Conservation (phyloP, 53 echinoderm and acorn worm species). For the Holothuria scabra region DNA sequence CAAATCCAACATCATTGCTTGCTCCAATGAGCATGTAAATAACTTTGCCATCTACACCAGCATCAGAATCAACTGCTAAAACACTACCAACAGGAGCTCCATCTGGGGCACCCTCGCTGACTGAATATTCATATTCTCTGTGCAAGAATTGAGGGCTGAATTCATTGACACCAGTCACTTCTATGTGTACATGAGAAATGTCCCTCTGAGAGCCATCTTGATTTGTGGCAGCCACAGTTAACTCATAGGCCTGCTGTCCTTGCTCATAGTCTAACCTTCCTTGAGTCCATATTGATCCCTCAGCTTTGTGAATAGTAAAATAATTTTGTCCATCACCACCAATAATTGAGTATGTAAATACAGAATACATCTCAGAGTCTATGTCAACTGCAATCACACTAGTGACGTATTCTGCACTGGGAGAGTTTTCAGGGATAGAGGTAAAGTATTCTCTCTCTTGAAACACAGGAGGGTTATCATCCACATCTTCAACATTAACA, state of each 20-base stretch:
- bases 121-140: slow-evolving; percentile 75
- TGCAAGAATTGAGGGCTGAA: slow-evolving; percentile 83
- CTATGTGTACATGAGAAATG: slow-evolving; percentile 74
- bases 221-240: slow-evolving; percentile 82
- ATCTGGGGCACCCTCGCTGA: slow-evolving; percentile 88
- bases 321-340: slow-evolving; percentile 76
- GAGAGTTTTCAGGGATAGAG: slow-evolving; percentile 87
- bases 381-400: slow-evolving; percentile 84
- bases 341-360: slow-evolving; percentile 81
- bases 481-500: slow-evolving; percentile 72
- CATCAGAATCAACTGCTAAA: slow-evolving; percentile 79
- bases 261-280: slow-evolving; percentile 89
- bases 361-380: slow-evolving; percentile 72
- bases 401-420: slow-evolving; percentile 79
- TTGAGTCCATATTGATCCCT: slow-evolving; percentile 82
- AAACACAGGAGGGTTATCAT: slow-evolving; percentile 92
- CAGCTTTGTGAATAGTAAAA: slow-evolving; percentile 71
- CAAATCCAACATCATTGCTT: slow-evolving; percentile 88
- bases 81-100: slow-evolving; percentile 79
- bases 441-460: slow-evolving; percentile 70
- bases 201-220: slow-evolving; percentile 67
- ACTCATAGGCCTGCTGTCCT: slow-evolving; percentile 57
- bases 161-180: slow-evolving; percentile 88
- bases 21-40: slow-evolving; percentile 81
- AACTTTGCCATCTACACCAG: slow-evolving; percentile 83